Base-by-base conservation (phyloP, 2,888 invertebrate genomes). In the Protonemura montana region DNA sequence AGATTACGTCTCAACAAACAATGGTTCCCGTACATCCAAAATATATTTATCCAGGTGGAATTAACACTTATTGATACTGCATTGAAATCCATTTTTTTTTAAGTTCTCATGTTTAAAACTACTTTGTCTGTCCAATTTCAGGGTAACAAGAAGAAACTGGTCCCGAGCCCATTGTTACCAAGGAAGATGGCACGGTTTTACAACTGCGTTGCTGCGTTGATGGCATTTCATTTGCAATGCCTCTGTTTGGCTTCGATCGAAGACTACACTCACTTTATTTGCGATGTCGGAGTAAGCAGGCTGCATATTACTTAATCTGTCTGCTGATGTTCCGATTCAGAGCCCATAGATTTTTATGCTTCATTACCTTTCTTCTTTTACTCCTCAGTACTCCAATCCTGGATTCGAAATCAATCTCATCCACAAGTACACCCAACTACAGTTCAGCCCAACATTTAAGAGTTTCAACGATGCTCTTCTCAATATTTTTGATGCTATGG, bases 181-280 rank as follows among this genome's bases (percentile, higher is more conserved):
- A 93, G 93, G 21, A 93, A 94, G 90, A 94, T 96, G 91, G 94
- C 93, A 89, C 94, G 94, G 81, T 98, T 98, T 91, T 98, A 96
- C 90, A 96, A 97, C 90, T 96, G 97, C 89, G 94, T 97, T 0
- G 95, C 95, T 0, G 95, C 95, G 35, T 92, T 98, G 77, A 98
- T 98, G 98, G 96, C 97, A 0, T 95, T 95, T 89, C 97, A 98
- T 89, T 92, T 98, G 86, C 97, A 98, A 90, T 94, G 94, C 28
- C 91, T 98, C 42, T 96, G 97, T 88, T 92, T 97, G 78, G 94
- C 95, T 89, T 98, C 98, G 3, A 93, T 98, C 89, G 92, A 94
- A 84, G 95, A 96, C 88, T 98, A 94, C 90, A 95, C 96, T 0
- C 92, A 95, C 85, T 96, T 96, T 88, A 93, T 98, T 59, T 93